Evolutionary conservation across 2,888 invertebrate genomes (phyloP).

Genomic region (Thereva nobilitata): DNA sequence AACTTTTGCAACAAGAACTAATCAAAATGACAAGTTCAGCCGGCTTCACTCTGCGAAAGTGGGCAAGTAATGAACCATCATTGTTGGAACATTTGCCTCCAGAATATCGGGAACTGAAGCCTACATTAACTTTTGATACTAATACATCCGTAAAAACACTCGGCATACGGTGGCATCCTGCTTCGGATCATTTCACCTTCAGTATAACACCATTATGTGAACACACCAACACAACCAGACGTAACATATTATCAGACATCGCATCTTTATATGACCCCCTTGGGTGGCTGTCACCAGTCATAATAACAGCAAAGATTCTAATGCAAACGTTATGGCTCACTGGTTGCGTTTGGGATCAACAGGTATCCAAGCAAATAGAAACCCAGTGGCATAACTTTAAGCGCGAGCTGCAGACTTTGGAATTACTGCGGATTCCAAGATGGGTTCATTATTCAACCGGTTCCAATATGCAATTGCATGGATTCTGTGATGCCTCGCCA

Average conservation of each 20-base stretch:
- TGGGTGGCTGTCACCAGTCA: not conserved
- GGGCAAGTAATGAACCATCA: not conserved
- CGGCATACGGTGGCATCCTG: slow-evolving; percentile 8
- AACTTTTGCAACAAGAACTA: not conserved
- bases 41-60: slow-evolving; percentile 7
- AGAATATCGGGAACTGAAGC: not conserved
- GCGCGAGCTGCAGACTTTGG: not conserved
- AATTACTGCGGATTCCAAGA: not conserved
- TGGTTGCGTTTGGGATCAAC: not conserved
- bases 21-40: not conserved
- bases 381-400: not conserved
- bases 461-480: slow-evolving; percentile 2
- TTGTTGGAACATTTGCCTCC: not conserved
- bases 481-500: slow-evolving; percentile 12
- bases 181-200: slow-evolving; percentile 11
- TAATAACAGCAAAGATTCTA: not conserved
- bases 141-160: slow-evolving; percentile 2
- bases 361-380: not conserved
- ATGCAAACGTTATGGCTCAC: not conserved
- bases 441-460: not conserved
- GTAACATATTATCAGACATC: slow-evolving; percentile 13
- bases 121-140: not conserved
- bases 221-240: not conserved
- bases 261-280: slow-evolving; percentile 14
- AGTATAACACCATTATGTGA: not conserved